phyloP scores from a whole-genome alignment of 2,113 vertebrate genomes.

The Sinosuthora webbiana region DNA sequence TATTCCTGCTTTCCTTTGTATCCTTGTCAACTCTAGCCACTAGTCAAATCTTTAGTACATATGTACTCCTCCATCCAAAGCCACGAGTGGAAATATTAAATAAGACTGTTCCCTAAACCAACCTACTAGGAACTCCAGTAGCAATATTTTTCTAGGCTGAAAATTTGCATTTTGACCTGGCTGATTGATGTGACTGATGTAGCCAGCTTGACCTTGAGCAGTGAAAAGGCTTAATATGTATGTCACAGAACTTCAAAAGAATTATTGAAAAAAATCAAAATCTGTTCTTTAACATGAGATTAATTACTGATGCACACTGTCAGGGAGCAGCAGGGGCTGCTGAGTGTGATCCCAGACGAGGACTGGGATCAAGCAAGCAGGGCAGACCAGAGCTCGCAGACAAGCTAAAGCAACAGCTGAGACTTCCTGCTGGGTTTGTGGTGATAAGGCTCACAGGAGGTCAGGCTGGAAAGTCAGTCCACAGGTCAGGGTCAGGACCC shows the following conservation, averaged over 20 bases:
- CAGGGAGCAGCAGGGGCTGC: background rate
- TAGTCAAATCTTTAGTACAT: background rate
- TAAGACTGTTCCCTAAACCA: background rate
- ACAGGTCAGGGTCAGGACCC: accelerated
- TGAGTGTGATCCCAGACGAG: accelerated
- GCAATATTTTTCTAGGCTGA: background rate
- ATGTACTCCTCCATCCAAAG: background rate
- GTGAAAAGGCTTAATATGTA: background rate
- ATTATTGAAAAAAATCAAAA: background rate
- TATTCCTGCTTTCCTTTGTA: background rate
- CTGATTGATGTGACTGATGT: background rate
- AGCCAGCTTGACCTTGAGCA: background rate
- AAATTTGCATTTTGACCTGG: background rate
- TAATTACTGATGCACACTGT: background rate
- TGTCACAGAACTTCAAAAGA: background rate
- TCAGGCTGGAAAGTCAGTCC: background rate
- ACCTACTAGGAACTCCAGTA: background rate
- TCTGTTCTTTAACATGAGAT: background rate
- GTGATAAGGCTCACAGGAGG: background rate
- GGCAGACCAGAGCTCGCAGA: background rate
- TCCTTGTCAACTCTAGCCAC: background rate
- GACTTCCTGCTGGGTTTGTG: background rate
- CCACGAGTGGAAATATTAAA: background rate
- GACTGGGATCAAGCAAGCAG: background rate
- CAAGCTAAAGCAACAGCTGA: background rate